These are phyloP conservation scores for Antennarius striatus DNA, from an alignment of 2,113 vertebrate species.

Conservation along the genomic window DNA sequence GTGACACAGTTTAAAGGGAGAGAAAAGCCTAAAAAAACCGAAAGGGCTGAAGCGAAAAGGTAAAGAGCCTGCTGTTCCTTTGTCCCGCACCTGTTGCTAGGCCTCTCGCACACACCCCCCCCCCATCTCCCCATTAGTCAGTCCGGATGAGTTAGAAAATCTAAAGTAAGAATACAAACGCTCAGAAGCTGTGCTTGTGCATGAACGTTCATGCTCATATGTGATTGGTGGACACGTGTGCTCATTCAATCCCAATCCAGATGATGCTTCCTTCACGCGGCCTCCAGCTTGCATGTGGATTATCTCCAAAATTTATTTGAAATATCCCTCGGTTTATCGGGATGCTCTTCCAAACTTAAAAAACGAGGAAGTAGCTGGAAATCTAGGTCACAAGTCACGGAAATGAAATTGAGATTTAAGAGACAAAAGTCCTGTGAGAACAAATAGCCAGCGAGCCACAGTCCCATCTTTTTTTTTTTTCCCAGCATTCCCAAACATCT, in stretches of 20 bases:
- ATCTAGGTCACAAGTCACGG: background rate
- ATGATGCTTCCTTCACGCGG: too few species aligned
- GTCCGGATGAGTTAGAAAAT: conserved; percentile 35
- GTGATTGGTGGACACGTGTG: conserved; percentile 3
- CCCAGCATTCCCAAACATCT: conserved; percentile 55
- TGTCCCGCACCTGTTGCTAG: conserved; percentile 77
- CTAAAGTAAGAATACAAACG: conserved; percentile 49
- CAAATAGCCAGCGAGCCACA: background rate
- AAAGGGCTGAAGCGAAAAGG: conserved; percentile 60
- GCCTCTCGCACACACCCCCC: conserved; percentile 56
- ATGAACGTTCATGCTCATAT: background rate
- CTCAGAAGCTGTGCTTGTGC: conserved; percentile 10
- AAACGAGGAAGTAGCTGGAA: background rate
- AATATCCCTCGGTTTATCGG: background rate
- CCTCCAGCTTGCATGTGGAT: conserved; percentile 9
- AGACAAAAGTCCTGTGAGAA: background rate
- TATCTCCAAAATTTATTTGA: background rate
- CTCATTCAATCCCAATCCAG: too few species aligned
- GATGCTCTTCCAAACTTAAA: background rate
- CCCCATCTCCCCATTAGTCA: conserved; percentile 13
- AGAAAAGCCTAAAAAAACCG: conserved; percentile 28
- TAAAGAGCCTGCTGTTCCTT: conserved; percentile 74
- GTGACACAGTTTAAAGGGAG: conserved; percentile 13
- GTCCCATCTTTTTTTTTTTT: background rate
- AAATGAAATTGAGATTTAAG: background rate